Evolutionary conservation across 2,113 vertebrate species (phyloP), one percentile per base, ranked within the genome.

Genomic region (Oryzias woworae): DNA sequence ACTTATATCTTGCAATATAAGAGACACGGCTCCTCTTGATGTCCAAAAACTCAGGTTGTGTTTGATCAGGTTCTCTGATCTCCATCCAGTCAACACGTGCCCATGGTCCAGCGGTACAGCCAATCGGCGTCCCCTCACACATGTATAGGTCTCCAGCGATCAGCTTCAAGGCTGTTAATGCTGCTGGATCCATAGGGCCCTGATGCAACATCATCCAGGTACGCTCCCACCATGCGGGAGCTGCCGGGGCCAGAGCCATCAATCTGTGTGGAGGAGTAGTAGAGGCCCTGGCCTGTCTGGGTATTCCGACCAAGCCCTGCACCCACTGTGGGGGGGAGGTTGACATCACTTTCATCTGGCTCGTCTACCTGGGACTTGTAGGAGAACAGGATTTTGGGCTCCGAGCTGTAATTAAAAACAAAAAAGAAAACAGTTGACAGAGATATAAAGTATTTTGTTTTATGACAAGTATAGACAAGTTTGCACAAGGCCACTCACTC

Each of bases 331-430:
- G 96, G 95, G 12, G 97, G 97, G 57, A 99, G 93, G 84, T 97
- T 95, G 60, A 99, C 87, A 7, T 99, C 96, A 0, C 94, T 93
- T 45, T 98, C 96, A 2, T 99, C 97, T 0, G 95, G 90, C 80
- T 99, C 97, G 1, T 99, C 97, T 77, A 98, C 91, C 89, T 99
- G 97, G 31, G 96, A 98, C 77, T 99, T 99, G 90, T 99, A 99
- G 55, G 97, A 99, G 89, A 99, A 99, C 4, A 98, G 94, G 77
- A 99, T 98, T 91, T 98, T 99, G 0, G 96, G 97, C 87, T 99
- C 96, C 0, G 96, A 96, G 46, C 97, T 98, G 76, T 20, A 49
- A 14, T 62, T 16, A 2, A 49, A 50, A 48, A 1, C 26, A 12
- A 18, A 7, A 6, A 69, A 69, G 52, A 20, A 42, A 3, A 28